These are phyloP conservation scores for Okamejei kenojei DNA, from an alignment of 2,797 vertebrate genomes.

Conservation along the genomic window DNA sequence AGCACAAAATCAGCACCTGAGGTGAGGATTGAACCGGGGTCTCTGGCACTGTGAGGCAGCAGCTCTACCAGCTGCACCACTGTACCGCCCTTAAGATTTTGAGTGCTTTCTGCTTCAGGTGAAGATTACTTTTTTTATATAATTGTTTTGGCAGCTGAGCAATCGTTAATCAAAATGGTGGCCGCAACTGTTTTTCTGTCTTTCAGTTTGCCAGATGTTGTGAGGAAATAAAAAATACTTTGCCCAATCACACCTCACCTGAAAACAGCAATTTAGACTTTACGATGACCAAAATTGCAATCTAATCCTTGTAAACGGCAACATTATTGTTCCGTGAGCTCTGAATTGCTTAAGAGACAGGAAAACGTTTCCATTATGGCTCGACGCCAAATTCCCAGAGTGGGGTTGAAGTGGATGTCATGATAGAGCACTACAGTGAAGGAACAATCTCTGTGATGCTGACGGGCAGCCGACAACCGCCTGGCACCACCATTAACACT, in stretches of 20 bases:
- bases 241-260: background rate
- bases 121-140: background rate
- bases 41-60: no score
- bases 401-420: conserved; percentile 14
- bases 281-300: conserved; percentile 21
- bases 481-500: background rate
- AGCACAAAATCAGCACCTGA: no score
- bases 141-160: background rate
- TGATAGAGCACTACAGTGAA: background rate
- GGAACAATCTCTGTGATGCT: conserved; percentile 5
- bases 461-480: background rate
- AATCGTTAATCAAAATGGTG: conserved; percentile 14
- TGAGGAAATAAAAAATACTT: background rate
- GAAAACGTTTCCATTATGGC: conserved; percentile 22
- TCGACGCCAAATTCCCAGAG: conserved; percentile 17
- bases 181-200: background rate
- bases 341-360: background rate
- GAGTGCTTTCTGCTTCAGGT: background rate
- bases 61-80: no score
- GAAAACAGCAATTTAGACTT: background rate
- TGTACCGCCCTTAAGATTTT: background rate
- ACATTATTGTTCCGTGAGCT: conserved; percentile 14
- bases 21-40: no score
- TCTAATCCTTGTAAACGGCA: conserved; percentile 5
- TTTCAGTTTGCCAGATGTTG: background rate